Evolutionary conservation across 2,113 vertebrate species (phyloP).

Genomic region (Alligator sinensis): DNA sequence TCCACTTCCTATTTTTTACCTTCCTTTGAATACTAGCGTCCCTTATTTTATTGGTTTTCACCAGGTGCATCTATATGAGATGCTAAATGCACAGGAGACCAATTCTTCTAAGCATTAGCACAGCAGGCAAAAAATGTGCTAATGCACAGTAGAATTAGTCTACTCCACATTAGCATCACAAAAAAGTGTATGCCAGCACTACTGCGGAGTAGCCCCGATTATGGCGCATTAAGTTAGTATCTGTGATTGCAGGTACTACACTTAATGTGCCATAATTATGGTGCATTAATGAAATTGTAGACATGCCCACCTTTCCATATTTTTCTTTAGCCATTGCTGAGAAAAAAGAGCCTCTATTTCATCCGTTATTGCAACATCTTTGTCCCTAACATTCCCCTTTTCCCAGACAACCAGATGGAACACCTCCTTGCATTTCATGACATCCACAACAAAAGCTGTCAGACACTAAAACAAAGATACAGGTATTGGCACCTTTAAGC

Average conservation of each 20-base stretch:
- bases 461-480: slow-evolving; percentile 9
- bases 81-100: no score
- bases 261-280: no score
- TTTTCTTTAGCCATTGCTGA: not conserved
- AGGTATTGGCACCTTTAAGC: not conserved
- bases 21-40: not conserved
- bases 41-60: not conserved
- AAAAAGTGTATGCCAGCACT: no score
- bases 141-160: no score
- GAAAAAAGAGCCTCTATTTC: not conserved
- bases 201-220: no score
- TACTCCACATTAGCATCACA: no score
- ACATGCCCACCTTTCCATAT: not conserved
- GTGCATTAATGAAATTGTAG: no score
- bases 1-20: not conserved
- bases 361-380: not conserved
- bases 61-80: no score
- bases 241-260: no score
- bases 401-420: not conserved
- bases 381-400: not conserved
- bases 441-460: not conserved
- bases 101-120: no score
- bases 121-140: no score
- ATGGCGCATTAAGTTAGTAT: no score
- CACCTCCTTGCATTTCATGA: not conserved